A percentile compares a stretch with the other conserved stretches of the same genome.
Evolutionary conservation across 2,113 vertebrate genomes (phyloP).

Genomic region (Nyctereutes procyonoides): DNA sequence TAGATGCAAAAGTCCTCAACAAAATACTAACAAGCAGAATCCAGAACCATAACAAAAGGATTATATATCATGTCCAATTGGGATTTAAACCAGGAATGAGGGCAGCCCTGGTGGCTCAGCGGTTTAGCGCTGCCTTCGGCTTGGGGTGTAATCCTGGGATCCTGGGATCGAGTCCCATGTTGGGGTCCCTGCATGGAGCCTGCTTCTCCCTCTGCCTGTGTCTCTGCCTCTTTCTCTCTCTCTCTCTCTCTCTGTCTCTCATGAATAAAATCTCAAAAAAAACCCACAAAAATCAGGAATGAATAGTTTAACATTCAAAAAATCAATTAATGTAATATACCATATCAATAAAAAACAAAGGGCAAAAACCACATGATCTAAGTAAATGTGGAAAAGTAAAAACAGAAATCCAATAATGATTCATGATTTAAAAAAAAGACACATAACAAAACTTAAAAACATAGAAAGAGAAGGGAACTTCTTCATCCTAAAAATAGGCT

Average conservation of each 20-base stretch:
- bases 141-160: too few relatives aligned
- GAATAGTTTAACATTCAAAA: not conserved
- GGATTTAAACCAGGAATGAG: not conserved
- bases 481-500: not conserved
- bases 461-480: not conserved
- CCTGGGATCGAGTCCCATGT: too few relatives aligned
- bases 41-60: not conserved
- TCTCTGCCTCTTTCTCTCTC: too few relatives aligned
- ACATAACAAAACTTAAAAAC: not conserved
- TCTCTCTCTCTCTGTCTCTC: too few relatives aligned
- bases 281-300: not conserved
- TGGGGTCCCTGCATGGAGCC: too few relatives aligned
- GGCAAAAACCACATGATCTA: not conserved
- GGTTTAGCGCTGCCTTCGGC: too few relatives aligned
- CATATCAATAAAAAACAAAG: not conserved
- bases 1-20: not conserved
- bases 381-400: not conserved
- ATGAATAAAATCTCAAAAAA: too few relatives aligned
- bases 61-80: not conserved
- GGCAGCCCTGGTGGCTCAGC: too few relatives aligned
- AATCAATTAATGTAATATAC: not conserved
- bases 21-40: conserved; percentile 15
- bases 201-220: too few relatives aligned
- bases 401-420: not conserved
- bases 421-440: not conserved